These are phyloP conservation scores for Choloepus didactylus DNA, from an alignment of 2,797 vertebrate species.

Conservation along the genomic window DNA sequence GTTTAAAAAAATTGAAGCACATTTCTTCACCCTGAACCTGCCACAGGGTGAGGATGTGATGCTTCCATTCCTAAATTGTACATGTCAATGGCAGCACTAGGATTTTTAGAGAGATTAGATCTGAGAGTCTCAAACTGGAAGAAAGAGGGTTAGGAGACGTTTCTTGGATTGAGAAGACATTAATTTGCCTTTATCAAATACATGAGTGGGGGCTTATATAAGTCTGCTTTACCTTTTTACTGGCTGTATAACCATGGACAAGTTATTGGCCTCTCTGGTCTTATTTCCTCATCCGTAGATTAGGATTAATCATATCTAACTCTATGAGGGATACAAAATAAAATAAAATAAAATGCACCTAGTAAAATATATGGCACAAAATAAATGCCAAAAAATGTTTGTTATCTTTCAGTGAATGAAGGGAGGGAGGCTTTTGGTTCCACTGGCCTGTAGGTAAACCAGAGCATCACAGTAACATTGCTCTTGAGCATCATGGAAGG, in stretches of 20 bases:
- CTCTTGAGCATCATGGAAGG: background rate
- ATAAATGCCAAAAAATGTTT: background rate
- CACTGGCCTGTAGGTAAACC: background rate
- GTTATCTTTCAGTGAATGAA: background rate
- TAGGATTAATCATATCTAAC: background rate
- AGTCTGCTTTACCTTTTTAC: background rate
- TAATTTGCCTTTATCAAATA: slow-evolving; percentile 35
- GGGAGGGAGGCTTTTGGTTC: background rate
- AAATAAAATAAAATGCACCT: background rate
- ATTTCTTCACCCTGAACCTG: background rate
- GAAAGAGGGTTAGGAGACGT: background rate
- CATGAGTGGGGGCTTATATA: background rate
- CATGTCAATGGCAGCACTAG: slow-evolving; percentile 1
- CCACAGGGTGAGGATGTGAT: background rate
- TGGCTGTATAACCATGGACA: background rate
- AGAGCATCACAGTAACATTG: background rate
- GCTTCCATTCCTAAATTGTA: slow-evolving; percentile 7
- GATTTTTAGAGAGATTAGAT: slow-evolving; percentile 3
- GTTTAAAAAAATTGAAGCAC: slow-evolving; percentile 18
- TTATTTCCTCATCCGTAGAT: background rate
- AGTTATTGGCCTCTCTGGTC: background rate
- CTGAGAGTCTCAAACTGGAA: background rate
- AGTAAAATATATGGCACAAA: slow-evolving; percentile 3
- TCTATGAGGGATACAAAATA: slow-evolving; percentile 32
- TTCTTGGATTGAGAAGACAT: background rate